Base-by-base conservation (phyloP, 2,797 vertebrate genomes). In the Florisuga fusca region DNA sequence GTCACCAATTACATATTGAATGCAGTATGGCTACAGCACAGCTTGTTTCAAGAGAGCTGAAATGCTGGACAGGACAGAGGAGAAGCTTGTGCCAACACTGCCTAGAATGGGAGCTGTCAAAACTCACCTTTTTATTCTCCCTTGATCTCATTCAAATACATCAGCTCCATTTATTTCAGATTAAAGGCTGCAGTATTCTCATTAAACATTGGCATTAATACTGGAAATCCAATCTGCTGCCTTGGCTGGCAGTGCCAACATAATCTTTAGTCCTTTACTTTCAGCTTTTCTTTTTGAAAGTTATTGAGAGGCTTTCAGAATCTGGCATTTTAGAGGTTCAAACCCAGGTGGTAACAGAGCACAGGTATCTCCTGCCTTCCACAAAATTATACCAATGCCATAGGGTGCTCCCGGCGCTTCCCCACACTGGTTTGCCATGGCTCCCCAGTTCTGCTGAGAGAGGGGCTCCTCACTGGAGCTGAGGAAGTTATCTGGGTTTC, bases 121-220 rank as follows among this genome's bases (percentile, higher is more conserved):
- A 48, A 20, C 15, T 4, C 0, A 0, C n/a, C 33, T 62, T 95
- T 88, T 82, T 89, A 81, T 61, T 92, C 74, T 95, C 63, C 11
- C 10, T 76, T 66, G 33, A 46, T 86, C 46, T 87, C 59, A 63
- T 63, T 83, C 43, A 77, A 68, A 61, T 48, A 48, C 26, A 86
- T 77, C 81, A 90, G 18, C n/a, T 89, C 54, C 2, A 0, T 92
- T 96, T 93, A 84, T 86, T 92, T 95, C 84, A 80, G 76, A 84
- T 87, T 76, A 77, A 83, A 89, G 31, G 33, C 41, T 84, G 59
- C 31, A 68, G 66, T 51, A 82, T 89, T 93, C 58, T 79, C 64
- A 84, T 78, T 78, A 80, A 90, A 92, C 36, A 67, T 68, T 89
- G 90, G 89, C 94, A 95, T 74, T 85, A 84, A 68, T 64, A 79